These are phyloP conservation scores for Eilema sororculum DNA, from an alignment of 2,888 invertebrate species.

Conservation along the genomic window DNA sequence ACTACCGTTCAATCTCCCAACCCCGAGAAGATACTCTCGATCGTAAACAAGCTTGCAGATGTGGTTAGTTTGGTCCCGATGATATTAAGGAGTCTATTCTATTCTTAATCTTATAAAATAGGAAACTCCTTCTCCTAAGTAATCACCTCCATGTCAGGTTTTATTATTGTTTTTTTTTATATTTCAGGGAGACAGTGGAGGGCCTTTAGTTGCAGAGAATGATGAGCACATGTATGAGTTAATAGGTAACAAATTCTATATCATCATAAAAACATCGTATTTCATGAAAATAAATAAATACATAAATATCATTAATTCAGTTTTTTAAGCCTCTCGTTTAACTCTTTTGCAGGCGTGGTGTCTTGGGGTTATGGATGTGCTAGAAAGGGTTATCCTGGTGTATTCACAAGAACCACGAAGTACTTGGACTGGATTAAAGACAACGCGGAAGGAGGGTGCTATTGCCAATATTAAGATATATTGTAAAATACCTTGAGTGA, in stretches of 20 bases:
- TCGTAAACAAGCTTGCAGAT: no score
- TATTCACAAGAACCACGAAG: constrained; percentile 93
- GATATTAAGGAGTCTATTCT: no score
- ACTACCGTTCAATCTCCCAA: no score
- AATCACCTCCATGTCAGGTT: no score
- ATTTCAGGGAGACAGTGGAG: constrained; percentile 92
- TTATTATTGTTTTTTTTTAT: no score
- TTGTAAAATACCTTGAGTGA: not conserved
- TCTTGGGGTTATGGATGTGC: constrained; percentile 97
- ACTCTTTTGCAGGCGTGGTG: constrained; percentile 88
- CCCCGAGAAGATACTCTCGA: no score
- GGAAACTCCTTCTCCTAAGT: no score
- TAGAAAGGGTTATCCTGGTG: constrained; percentile 93
- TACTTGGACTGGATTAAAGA: constrained; percentile 94
- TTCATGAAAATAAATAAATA: no score
- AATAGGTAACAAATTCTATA: constrained; percentile 86
- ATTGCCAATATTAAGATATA: constrained; percentile 88
- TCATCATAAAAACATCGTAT: not conserved
- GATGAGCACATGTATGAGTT: constrained; percentile 91
- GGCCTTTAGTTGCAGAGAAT: constrained; percentile 90
- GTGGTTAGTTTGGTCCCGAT: no score
- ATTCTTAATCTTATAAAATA: no score
- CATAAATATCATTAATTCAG: no score
- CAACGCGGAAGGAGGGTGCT: constrained; percentile 93
- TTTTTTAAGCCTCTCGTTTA: not conserved